phyloP scores from a whole-genome alignment of 2,797 vertebrate genomes.

The Oryzias dopingdopingensis region DNA sequence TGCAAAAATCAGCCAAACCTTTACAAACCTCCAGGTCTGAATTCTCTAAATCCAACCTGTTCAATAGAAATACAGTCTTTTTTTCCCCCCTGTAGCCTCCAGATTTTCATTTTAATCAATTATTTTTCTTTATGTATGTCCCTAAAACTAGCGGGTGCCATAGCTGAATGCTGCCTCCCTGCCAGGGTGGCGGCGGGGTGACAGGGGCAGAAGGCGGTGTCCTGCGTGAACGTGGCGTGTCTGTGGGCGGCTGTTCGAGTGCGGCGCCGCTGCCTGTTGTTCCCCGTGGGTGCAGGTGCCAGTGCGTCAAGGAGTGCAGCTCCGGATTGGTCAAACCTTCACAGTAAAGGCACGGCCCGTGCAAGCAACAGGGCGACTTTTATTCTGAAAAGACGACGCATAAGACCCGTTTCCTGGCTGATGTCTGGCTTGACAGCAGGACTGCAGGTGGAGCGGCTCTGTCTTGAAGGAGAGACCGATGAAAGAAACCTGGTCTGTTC shows the following conservation, averaged over 20 bases:
- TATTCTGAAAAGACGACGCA: conserved; percentile 36
- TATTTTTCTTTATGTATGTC: no score
- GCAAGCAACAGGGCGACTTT: rapidly evolving
- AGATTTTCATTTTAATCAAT: no score
- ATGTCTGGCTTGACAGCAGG: conserved; percentile 25
- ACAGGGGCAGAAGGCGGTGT: conserved; percentile 50
- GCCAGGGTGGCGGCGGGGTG: no score
- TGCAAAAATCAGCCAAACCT: no score
- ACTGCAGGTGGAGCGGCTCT: conserved; percentile 78
- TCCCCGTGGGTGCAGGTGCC: conserved; percentile 58
- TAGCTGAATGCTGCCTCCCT: no score
- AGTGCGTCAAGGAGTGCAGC: conserved; percentile 39
- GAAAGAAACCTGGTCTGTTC: conserved; percentile 47
- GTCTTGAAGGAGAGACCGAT: conserved; percentile 67
- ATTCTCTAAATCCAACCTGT: no score
- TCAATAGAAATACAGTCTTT: no score
- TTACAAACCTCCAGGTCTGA: no score
- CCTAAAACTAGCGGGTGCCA: no score
- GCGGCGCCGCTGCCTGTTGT: conserved; percentile 45
- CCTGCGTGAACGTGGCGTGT: conserved; percentile 64
- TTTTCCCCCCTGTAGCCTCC: no score
- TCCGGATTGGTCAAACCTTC: conserved; percentile 2
- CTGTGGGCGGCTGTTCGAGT: conserved; percentile 57
- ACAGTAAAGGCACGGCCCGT: conserved; percentile 34
- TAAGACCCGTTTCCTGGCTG: neutral